A percentile compares a stretch with the other conserved stretches of the same genome.
phyloP scores from a whole-genome alignment of 2,888 invertebrate species.

The Oxyteleia sp. region DNA sequence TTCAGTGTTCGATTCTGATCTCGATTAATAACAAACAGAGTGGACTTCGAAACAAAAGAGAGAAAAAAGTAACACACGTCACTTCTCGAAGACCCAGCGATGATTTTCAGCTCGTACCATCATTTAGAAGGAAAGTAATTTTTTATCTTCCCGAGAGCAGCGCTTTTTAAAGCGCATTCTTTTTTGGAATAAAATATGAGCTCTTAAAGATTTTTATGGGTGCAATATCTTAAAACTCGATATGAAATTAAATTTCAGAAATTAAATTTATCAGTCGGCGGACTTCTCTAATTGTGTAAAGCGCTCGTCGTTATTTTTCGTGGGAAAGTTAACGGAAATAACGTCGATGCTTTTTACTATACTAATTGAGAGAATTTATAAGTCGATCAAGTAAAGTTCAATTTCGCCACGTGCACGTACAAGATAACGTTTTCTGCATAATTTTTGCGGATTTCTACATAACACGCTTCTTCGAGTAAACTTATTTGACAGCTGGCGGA shows the following conservation, averaged over 20 bases:
- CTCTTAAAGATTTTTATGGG: too few relatives aligned
- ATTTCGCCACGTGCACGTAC: background rate
- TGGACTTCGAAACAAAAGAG: too few relatives aligned
- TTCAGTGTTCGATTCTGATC: too few relatives aligned
- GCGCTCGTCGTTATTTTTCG: conserved; percentile 37
- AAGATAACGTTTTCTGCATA: conserved; percentile 2
- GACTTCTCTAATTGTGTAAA: conserved; percentile 16
- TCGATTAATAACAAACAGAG: too few relatives aligned
- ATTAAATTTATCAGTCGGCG: conserved; percentile 10
- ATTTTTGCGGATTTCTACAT: conserved; percentile 1
- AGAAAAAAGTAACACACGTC: too few relatives aligned
- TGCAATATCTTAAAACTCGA: too few relatives aligned
- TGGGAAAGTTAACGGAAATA: conserved; percentile 60
- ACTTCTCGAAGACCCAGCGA: too few relatives aligned
- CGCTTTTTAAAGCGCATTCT: conserved; percentile 3
- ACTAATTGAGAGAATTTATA: conserved; percentile 59
- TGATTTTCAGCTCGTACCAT: too few relatives aligned
- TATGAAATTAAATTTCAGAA: background rate
- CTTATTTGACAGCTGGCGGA: too few relatives aligned
- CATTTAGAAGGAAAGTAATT: background rate
- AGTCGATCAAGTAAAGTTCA: conserved; percentile 40
- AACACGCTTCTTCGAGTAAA: too few relatives aligned
- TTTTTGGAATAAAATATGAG: background rate
- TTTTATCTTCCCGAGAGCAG: conserved; percentile 19
- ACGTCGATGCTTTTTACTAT: conserved; percentile 42